These are phyloP conservation scores for Pogonophryne albipinna DNA, from an alignment of 2,797 vertebrate species.

Conservation along the genomic window DNA sequence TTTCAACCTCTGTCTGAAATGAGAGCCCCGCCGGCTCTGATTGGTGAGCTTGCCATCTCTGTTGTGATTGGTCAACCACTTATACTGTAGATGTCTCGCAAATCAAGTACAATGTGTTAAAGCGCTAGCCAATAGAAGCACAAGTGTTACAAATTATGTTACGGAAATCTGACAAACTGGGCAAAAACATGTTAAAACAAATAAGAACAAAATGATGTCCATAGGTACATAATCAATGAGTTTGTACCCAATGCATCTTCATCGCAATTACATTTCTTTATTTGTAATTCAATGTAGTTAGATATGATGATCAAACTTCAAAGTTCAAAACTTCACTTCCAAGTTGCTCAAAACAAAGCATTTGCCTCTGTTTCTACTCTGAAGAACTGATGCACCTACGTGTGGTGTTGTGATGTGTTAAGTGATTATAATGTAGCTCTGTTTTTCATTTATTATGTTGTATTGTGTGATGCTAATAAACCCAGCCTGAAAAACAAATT, in stretches of 20 bases:
- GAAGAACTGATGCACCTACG: neutral
- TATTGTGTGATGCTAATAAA: slow-evolving; percentile 3
- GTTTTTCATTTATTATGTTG: slow-evolving; percentile 13
- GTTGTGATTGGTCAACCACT: too few species aligned
- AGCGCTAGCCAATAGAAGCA: too few species aligned
- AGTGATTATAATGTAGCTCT: slow-evolving; percentile 12
- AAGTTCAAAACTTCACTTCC: neutral
- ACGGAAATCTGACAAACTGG: too few species aligned
- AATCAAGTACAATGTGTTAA: too few species aligned
- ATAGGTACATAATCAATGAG: neutral
- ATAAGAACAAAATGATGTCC: too few species aligned
- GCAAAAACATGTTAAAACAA: too few species aligned
- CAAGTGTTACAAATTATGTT: too few species aligned
- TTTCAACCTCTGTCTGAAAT: too few species aligned
- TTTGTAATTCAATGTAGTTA: neutral
- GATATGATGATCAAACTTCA: neutral
- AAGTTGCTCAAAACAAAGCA: neutral
- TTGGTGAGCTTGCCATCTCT: too few species aligned
- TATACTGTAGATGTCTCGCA: too few species aligned
- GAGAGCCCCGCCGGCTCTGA: too few species aligned
- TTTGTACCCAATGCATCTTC: neutral
- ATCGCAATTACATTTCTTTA: neutral
- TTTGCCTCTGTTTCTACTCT: neutral
- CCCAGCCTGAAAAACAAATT: slow-evolving; percentile 33
- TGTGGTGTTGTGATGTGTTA: slow-evolving; percentile 12